Conservation (phyloP, 2,888 invertebrate genomes). For the Ellobium chinense region DNA sequence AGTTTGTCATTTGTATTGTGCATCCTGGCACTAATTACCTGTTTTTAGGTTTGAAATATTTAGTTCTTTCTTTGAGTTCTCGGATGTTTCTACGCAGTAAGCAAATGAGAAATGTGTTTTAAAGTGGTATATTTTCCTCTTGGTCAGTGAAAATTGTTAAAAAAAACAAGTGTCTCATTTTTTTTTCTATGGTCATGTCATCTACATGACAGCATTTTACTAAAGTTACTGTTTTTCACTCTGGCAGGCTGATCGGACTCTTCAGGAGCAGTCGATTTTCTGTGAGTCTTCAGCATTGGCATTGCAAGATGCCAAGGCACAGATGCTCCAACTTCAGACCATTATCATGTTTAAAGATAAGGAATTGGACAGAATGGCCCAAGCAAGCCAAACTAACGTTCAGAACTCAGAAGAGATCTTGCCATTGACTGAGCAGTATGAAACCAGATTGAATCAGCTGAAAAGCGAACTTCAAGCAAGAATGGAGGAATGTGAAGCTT, state of each 20-base stretch:
- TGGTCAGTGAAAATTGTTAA: background rate
- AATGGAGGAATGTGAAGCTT: conserved; percentile 6
- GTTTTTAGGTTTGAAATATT: no score
- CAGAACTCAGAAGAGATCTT: background rate
- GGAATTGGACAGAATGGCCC: conserved; percentile 31
- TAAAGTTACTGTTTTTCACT: no score
- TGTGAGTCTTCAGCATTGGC: conserved; percentile 65
- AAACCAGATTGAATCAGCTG: background rate
- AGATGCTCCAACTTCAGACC: conserved; percentile 70
- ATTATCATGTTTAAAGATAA: conserved; percentile 56
- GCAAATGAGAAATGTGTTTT: no score
- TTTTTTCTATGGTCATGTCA: no score
- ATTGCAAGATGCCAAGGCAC: conserved; percentile 71
- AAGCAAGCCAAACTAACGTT: background rate
- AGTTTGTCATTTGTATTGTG: no score
- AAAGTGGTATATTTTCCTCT: background rate
- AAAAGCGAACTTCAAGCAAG: conserved; percentile 5
- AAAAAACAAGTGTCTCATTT: conserved; percentile 13
- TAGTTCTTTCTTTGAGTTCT: no score
- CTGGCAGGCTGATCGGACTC: conserved; percentile 71
- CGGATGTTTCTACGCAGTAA: no score
- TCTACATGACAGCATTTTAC: no score
- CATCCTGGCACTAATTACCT: no score
- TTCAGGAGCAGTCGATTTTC: conserved; percentile 65
- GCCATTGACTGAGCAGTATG: background rate